phyloP scores from a whole-genome alignment of 2,888 invertebrate species.

The Hydrotaea cyrtoneurina region DNA sequence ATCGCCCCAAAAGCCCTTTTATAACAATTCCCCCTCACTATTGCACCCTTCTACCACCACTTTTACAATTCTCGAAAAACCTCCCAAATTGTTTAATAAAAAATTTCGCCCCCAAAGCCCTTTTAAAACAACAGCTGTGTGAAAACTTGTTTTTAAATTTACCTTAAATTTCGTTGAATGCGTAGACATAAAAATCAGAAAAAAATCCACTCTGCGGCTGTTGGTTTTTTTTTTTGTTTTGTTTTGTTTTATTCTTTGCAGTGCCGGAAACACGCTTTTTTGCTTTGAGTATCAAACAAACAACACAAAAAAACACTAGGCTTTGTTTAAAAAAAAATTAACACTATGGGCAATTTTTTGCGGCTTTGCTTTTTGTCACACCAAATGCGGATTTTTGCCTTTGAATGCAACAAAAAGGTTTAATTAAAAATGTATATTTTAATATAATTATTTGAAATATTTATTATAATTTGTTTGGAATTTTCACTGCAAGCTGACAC shows the following conservation, averaged over 20 bases:
- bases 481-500: neutral
- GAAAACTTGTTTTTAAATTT: slow-evolving; percentile 19
- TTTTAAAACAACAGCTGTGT: neutral
- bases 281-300: neutral
- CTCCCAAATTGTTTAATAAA: too few species aligned
- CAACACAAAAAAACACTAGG: neutral
- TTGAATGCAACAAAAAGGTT: neutral
- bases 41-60: too few species aligned
- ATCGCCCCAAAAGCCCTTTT: too few species aligned
- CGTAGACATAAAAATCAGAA: neutral
- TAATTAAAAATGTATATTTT: slow-evolving; percentile 2
- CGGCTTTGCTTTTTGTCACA: neutral
- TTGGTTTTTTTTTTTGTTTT: neutral
- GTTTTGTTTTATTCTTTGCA: neutral
- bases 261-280: slow-evolving; percentile 38
- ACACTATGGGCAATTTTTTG: neutral
- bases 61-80: too few species aligned
- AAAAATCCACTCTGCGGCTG: slow-evolving; percentile 25
- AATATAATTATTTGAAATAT: neutral
- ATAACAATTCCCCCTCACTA: too few species aligned
- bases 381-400: neutral
- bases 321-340: neutral
- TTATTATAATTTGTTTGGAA: neutral
- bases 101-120: neutral
- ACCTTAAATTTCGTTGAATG: slow-evolving; percentile 15